These are phyloP conservation scores for Chloebia gouldiae DNA, from an alignment of 2,113 vertebrate genomes.

Conservation along the genomic window DNA sequence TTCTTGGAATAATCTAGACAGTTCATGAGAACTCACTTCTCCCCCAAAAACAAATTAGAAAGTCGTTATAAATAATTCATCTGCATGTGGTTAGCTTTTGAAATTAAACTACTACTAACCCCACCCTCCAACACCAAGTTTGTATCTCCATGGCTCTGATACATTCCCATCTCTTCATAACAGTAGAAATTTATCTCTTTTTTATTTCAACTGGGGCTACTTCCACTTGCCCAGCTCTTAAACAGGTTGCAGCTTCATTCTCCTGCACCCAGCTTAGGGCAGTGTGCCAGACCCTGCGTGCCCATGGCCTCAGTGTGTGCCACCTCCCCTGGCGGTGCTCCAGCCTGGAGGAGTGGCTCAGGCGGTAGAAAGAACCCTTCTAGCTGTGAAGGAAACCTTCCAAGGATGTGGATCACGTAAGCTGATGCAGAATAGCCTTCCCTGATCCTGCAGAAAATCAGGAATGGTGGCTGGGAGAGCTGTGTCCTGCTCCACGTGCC, in stretches of 20 bases:
- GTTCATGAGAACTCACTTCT: neutral
- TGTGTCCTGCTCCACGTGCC: fast-evolving
- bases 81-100: neutral
- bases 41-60: neutral
- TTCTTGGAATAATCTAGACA: constrained; percentile 30
- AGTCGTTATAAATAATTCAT: constrained; percentile 2
- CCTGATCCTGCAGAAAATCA: neutral
- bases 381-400: constrained; percentile 1
- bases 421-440: neutral
- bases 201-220: neutral
- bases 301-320: neutral
- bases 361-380: neutral
- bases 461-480: neutral
- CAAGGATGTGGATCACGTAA: neutral
- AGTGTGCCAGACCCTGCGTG: neutral
- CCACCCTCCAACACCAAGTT: neutral
- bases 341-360: neutral
- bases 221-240: neutral
- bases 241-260: neutral
- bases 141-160: neutral
- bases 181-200: neutral
- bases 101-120: neutral
- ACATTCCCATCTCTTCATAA: neutral
- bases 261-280: neutral
- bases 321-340: constrained; percentile 36